Percentiles rank a stretch among this genome's conserved stretches.
phyloP scores from a whole-genome alignment of 2,888 invertebrate genomes.

The Ramazzottius varieornatus region DNA sequence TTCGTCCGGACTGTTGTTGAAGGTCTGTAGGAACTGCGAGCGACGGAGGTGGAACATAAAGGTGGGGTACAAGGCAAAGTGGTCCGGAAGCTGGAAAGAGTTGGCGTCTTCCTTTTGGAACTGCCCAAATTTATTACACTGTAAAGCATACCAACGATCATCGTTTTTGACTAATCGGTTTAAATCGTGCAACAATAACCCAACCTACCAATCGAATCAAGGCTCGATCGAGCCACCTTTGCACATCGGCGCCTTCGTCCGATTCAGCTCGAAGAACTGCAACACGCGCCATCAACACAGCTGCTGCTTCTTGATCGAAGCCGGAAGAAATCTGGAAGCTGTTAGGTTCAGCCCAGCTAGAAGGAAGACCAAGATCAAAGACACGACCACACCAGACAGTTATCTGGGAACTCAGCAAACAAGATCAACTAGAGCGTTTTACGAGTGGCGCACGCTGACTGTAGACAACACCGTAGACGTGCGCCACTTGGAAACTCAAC shows the following conservation, averaged over 20 bases:
- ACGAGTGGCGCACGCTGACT: background rate
- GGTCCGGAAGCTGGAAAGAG: conserved; percentile 77
- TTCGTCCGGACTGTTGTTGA: conserved; percentile 98
- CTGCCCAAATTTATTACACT: conserved; percentile 98
- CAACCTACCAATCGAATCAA: conserved; percentile 60
- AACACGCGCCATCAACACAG: conserved; percentile 82
- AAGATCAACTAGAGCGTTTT: too few species aligned
- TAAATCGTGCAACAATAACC: background rate
- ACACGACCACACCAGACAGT: background rate
- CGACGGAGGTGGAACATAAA: conserved; percentile 97
- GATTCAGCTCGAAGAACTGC: conserved; percentile 84
- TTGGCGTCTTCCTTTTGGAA: conserved; percentile 89
- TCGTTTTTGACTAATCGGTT: background rate
- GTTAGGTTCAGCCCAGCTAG: conserved; percentile 83
- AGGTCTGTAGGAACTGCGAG: conserved; percentile 95
- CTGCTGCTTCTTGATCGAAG: conserved; percentile 92
- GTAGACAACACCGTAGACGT: too few species aligned
- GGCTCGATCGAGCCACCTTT: conserved; percentile 94
- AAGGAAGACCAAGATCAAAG: conserved; percentile 7
- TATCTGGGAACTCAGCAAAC: conserved; percentile 2
- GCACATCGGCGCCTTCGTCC: conserved; percentile 71
- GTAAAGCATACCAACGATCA: conserved; percentile 16
- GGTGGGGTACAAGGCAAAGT: conserved; percentile 92
- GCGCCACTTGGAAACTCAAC: too few species aligned
- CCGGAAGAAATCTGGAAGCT: conserved; percentile 72